Evolutionary conservation across 2,113 vertebrate species (phyloP).

Genomic region (Channa maculata): DNA sequence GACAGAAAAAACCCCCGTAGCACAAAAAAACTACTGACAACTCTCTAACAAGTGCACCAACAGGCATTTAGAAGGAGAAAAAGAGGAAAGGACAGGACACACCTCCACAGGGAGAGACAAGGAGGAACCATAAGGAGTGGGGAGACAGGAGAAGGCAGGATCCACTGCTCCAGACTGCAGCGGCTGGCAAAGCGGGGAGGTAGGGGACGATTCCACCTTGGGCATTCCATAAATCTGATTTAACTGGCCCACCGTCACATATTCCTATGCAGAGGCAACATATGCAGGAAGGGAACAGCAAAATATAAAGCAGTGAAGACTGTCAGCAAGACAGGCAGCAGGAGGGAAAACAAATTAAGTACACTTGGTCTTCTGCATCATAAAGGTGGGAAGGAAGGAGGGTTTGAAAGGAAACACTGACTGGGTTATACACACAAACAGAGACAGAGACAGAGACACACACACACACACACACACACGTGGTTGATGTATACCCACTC

Average conservation of each 20-base stretch:
- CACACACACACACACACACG: neutral
- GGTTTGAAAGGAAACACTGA: constrained; percentile 7
- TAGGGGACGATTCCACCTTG: constrained; percentile 79
- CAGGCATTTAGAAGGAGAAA: neutral
- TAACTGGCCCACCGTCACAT: constrained; percentile 79
- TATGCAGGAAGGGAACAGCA: constrained; percentile 16
- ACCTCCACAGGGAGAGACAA: constrained; percentile 86
- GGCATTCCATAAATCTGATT: constrained; percentile 84
- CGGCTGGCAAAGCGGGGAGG: constrained; percentile 72
- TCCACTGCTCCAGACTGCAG: constrained; percentile 76
- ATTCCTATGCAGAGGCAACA: constrained; percentile 65
- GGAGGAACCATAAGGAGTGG: constrained; percentile 83
- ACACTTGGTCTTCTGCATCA: constrained; percentile 63
- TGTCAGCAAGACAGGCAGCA: constrained; percentile 24
- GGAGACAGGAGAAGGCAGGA: constrained; percentile 79
- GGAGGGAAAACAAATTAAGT: constrained; percentile 72
- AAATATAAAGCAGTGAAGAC: constrained; percentile 68
- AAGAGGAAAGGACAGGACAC: constrained; percentile 68
- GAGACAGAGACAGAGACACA: neutral
- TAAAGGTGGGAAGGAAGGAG: constrained; percentile 16
- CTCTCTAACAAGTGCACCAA: neutral
- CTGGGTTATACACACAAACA: constrained; percentile 2
- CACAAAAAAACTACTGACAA: too few relatives aligned
- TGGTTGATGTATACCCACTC: too few relatives aligned
- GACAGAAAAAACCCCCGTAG: too few relatives aligned